These are phyloP conservation scores for Esox lucius DNA, from an alignment of 2,797 vertebrate species.

Conservation along the genomic window DNA sequence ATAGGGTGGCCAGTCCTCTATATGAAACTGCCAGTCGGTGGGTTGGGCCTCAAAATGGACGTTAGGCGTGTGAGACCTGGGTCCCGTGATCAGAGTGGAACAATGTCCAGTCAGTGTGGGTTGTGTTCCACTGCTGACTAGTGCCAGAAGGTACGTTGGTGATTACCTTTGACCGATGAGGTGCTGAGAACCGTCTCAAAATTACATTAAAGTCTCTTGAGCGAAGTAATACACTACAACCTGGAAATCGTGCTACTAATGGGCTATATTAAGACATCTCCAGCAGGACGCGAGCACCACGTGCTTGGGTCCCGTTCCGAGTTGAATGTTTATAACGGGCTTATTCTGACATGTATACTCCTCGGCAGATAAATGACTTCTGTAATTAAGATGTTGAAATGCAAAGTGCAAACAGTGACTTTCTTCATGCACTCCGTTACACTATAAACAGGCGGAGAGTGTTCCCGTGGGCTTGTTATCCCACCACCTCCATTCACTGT, in stretches of 20 bases:
- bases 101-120: no score
- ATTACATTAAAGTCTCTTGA: neutral
- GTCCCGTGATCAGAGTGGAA: no score
- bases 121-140: neutral
- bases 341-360: conserved; percentile 65
- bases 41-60: no score
- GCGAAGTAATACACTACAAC: neutral
- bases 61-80: no score
- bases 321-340: conserved; percentile 58
- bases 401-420: conserved; percentile 61
- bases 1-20: no score
- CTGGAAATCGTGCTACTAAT: no score
- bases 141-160: neutral
- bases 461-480: conserved; percentile 25
- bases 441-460: conserved; percentile 56
- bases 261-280: conserved; percentile 35
- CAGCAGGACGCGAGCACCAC: conserved; percentile 51
- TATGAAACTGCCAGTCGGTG: no score
- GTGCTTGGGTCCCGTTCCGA: conserved; percentile 49
- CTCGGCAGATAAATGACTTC: conserved; percentile 59
- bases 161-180: neutral
- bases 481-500: neutral
- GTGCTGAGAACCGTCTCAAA: neutral
- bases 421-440: conserved; percentile 53
- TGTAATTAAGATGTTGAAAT: conserved; percentile 70